Evolutionary conservation across 2,888 invertebrate species (phyloP), one percentile per base, ranked within the genome.

Genomic region (Cheilosia scutellata): DNA sequence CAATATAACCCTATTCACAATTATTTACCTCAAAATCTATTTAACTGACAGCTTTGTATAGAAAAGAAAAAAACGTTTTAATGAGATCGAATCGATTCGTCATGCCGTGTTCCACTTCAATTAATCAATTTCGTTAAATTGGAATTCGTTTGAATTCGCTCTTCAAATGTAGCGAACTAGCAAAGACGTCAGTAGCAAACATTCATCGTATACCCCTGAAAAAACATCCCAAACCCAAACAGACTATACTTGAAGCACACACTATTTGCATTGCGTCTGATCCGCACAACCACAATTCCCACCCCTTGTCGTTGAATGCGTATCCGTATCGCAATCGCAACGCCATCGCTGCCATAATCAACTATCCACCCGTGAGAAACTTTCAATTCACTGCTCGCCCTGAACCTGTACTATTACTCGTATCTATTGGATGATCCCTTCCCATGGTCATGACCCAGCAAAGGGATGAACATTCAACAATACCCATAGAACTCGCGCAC

Each of bases 31-130:
- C 53, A 33, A 57, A 37, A 37, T 20, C 16, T 16, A 33, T 57
- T 33, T n/a, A 57, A 37, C 33, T 20, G 57, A 37, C 37, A 20
- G 31, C 16, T n/a, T 37, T 31, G 4, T 20, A 20, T n/a, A 11
- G 57, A 33, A 20, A 20, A 20, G 20, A 20, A 20, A 20, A 20
- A 20, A 7, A 20, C 9, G 4, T 9, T 51, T 6, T 20, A 7
- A 47, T 25, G 51, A 76, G 75, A 80, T 80, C 76, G 27, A 65
- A 37, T 57, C 40, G 80, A 86, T 82, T 86, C 82, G 86, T 72
- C 86, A 86, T 86, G 63, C 82, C 86, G 63, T 86, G 86, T 86
- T 77, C 82, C 86, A 68, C 62, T 82, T 86, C 82, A 68, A 77
- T 86, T 72, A 82, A 86, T 86, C 86, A 86, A 77, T 77, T 27